Conservation (phyloP, 2,113 vertebrate genomes). For the Tetrax tetrax region DNA sequence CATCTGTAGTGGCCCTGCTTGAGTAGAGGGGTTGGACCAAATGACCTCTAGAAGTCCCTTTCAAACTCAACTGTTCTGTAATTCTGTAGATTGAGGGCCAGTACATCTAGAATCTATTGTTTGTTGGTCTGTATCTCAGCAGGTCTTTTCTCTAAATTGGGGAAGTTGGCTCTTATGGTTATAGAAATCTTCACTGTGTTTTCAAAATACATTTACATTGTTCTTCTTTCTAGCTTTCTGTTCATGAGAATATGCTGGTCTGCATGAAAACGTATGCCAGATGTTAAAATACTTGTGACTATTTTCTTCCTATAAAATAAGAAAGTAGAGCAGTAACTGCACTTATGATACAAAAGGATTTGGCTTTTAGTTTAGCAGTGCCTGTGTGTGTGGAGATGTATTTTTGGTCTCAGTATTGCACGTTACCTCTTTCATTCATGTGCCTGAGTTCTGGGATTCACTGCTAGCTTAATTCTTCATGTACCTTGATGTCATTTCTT, state of each 20-base stretch:
- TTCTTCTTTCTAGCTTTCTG: neutral
- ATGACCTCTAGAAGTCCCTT: neutral
- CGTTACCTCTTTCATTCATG: neutral
- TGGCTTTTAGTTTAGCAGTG: neutral
- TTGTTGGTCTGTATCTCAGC: neutral
- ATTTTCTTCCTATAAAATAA: neutral
- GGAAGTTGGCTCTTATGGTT: neutral
- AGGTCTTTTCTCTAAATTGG: neutral
- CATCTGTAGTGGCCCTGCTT: neutral
- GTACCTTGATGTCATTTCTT: neutral
- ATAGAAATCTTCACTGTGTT: neutral
- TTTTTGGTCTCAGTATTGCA: neutral
- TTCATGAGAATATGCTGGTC: neutral
- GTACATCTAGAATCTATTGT: neutral
- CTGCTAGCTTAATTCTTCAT: neutral
- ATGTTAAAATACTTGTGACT: neutral
- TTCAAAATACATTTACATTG: neutral
- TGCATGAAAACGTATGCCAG: neutral
- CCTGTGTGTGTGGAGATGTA: neutral
- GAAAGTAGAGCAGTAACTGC: neutral
- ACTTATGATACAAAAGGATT: neutral
- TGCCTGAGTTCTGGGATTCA: neutral
- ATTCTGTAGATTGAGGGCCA: neutral
- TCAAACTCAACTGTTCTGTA: neutral
- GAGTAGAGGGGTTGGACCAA: neutral